Conservation (phyloP, 1,140 invertebrate genomes). For the Lepidurus apus region DNA sequence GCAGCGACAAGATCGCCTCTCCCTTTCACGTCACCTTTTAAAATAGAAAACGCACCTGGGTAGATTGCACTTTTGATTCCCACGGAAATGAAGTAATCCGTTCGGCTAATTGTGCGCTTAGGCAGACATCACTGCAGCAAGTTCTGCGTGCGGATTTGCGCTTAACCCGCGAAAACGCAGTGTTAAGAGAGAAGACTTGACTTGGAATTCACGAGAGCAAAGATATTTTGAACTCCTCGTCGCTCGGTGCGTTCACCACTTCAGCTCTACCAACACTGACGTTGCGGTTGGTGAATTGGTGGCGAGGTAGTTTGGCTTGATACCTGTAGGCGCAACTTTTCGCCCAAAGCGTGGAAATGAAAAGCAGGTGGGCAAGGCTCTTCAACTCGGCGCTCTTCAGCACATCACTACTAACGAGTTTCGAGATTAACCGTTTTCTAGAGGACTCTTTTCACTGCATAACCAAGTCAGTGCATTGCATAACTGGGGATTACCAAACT, state of each 20-base stretch:
- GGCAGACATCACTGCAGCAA: not conserved
- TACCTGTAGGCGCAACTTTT: constrained; percentile 13
- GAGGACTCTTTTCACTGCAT: too few relatives aligned
- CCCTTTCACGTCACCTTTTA: constrained; percentile 6
- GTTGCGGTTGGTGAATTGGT: not conserved
- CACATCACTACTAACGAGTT: not conserved
- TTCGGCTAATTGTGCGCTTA: not conserved
- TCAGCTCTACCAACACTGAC: constrained; percentile 4
- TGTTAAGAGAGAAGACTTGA: not conserved
- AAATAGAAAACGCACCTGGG: not conserved
- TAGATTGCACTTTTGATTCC: not conserved
- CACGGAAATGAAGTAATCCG: constrained; percentile 16
- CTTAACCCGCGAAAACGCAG: not conserved
- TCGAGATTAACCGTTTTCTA: not conserved
- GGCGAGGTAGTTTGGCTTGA: constrained; percentile 16
- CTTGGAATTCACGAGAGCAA: not conserved
- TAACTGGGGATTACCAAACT: too few relatives aligned
- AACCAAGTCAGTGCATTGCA: too few relatives aligned
- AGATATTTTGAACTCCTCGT: not conserved
- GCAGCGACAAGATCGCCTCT: not conserved
- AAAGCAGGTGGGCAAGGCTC: constrained; percentile 8
- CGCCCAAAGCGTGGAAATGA: constrained; percentile 7
- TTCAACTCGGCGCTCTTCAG: not conserved
- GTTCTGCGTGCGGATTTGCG: not conserved
- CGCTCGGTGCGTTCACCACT: not conserved